Evolutionary conservation across 2,113 vertebrate species (phyloP), one percentile per base, ranked within the genome.

Genomic region (Rhodinocichla rosea): DNA sequence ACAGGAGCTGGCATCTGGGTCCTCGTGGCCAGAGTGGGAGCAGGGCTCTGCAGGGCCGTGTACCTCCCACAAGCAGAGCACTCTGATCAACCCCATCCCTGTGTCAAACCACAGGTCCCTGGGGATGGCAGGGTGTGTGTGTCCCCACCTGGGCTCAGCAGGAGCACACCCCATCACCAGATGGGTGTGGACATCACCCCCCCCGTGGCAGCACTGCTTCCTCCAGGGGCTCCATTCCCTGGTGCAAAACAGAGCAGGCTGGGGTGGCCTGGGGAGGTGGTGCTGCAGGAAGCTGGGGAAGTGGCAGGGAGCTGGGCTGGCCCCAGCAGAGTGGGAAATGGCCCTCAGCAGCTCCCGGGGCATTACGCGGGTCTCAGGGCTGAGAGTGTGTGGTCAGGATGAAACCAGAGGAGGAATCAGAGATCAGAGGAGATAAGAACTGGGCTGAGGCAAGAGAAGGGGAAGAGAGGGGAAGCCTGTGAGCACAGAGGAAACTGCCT

Each of bases 221-320:
- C 45, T 86, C 33, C 76, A 14, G 15, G 35, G 19, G 5, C 15
- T 49, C 17, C 2, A 1, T 82, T 69, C 37, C 49, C 33, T 47
- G 81, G 15, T 23, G 23, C n/a, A 8, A 40, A 60, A 7, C 40
- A 42, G 27, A 69, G 11, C 26, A 7, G 65, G 44, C 21, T 24
- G 0, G 1, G 49, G 45, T 45, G 17, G 20, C 0, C 0, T 2
- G 3, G 42, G 42, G 23, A 63, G 42, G 19, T 9, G 7, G 21
- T 5, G 4, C 64, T 40, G 49, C 15, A 22, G 64, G 44, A 23
- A 49, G 40, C 45, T 16, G 49, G 10, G n/a, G 13, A 27, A 50
- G 33, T 2, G 6, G 26, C 4, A 8, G 27, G 40, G 40, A 65
- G 33, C 40, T 52, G 77, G 50, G 67, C 45, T 40, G 60, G 3